Evolutionary conservation across 1,140 invertebrate genomes (phyloP).

Genomic region (Globodera ellingtonae): DNA sequence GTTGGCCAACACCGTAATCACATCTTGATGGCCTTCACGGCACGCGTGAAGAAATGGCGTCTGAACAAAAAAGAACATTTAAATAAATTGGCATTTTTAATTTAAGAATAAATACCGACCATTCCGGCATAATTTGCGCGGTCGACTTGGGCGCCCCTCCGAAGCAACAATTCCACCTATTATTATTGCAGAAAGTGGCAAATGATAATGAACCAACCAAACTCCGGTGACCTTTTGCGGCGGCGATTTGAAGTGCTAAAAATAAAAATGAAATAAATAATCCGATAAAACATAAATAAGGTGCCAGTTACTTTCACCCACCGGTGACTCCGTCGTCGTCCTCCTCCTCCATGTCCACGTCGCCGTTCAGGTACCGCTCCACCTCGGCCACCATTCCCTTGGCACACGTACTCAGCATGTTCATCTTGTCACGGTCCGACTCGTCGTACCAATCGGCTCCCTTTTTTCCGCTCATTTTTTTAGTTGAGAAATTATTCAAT

Average conservation of each 20-base stretch:
- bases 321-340: constrained; percentile 39
- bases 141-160: constrained; percentile 20
- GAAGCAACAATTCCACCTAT: constrained; percentile 18
- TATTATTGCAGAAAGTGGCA: neutral
- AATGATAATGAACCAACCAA: constrained; percentile 10
- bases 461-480: constrained; percentile 32
- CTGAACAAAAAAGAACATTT: constrained; percentile 1
- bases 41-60: constrained; percentile 28
- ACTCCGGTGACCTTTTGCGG: constrained; percentile 34
- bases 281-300: too few species aligned
- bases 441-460: constrained; percentile 39
- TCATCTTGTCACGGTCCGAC: constrained; percentile 41
- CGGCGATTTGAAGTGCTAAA: constrained; percentile 36
- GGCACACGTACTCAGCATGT: constrained; percentile 30
- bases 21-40: constrained; percentile 29
- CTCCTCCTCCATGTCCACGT: constrained; percentile 22
- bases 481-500: too few species aligned
- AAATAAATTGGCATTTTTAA: constrained; percentile 1
- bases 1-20: constrained; percentile 20
- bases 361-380: constrained; percentile 27
- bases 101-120: constrained; percentile 5
- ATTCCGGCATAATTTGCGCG: constrained; percentile 29
- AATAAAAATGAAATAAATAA: neutral
- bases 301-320: neutral
- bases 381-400: constrained; percentile 32